Evolutionary conservation across 2,113 vertebrate genomes (phyloP).

Genomic region (Vidua macroura): DNA sequence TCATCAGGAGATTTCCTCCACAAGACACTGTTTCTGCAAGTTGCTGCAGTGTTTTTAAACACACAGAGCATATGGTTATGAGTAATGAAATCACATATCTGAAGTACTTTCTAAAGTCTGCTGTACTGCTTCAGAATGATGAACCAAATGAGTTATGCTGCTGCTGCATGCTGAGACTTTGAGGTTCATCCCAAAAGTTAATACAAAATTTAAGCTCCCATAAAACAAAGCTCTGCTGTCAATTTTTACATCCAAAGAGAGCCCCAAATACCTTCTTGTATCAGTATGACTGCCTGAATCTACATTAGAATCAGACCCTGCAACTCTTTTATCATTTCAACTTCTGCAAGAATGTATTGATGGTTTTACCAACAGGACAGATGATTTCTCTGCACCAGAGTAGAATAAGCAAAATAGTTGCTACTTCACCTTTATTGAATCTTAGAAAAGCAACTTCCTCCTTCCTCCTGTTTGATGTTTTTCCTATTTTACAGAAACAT

Average conservation of each 20-base stretch:
- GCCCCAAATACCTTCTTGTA: background rate
- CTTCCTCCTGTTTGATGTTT: background rate
- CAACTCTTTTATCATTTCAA: background rate
- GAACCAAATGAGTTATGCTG: background rate
- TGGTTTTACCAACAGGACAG: background rate
- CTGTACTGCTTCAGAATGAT: background rate
- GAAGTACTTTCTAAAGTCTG: background rate
- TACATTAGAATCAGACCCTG: background rate
- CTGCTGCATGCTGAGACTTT: background rate
- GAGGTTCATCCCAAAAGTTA: background rate
- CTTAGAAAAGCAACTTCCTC: background rate
- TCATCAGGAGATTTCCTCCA: slow-evolving; percentile 94
- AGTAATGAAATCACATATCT: background rate
- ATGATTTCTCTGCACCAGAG: background rate
- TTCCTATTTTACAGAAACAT: background rate
- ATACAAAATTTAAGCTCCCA: background rate
- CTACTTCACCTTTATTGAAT: background rate
- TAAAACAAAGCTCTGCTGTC: background rate
- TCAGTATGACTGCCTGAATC: background rate
- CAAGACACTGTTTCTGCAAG: slow-evolving; percentile 91
- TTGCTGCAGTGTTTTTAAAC: slow-evolving; percentile 67
- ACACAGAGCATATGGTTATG: background rate
- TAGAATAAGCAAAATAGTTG: background rate
- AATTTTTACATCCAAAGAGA: background rate
- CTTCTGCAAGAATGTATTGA: background rate